Conservation (phyloP, 2,888 invertebrate species). For the Calameuta filiformis region DNA sequence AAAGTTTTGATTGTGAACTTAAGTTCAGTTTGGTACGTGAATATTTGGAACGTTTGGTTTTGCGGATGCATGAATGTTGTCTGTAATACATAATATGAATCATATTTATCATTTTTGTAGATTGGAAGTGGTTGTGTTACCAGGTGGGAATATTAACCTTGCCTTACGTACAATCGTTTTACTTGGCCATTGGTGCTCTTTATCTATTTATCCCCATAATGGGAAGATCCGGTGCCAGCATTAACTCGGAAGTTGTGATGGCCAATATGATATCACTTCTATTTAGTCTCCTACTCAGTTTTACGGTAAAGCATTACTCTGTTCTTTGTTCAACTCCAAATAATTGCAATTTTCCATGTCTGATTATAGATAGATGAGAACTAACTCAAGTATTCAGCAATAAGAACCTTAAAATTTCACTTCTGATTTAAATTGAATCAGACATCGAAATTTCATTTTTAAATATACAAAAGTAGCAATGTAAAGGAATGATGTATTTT, state of each 20-base stretch:
- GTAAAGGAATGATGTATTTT: too few relatives aligned
- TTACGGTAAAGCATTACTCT: conserved; percentile 50
- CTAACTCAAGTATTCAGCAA: not conserved
- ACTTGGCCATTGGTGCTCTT: conserved; percentile 77
- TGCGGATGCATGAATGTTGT: too few relatives aligned
- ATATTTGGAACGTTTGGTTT: too few relatives aligned
- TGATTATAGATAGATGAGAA: not conserved
- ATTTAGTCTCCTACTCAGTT: conserved; percentile 67
- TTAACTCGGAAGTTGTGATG: conserved; percentile 78
- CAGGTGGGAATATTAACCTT: conserved; percentile 70
- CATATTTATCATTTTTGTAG: conserved; percentile 55
- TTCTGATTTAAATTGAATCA: conserved; percentile 5
- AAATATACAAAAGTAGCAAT: too few relatives aligned
- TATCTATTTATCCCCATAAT: conserved; percentile 83
- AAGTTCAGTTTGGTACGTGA: too few relatives aligned
- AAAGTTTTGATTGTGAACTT: not conserved
- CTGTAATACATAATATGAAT: not conserved
- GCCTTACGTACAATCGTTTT: conserved; percentile 77
- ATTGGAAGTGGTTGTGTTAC: conserved; percentile 70
- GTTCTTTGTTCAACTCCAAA: conserved; percentile 4
- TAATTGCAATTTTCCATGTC: not conserved
- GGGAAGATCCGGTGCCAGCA: conserved; percentile 79
- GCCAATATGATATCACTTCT: conserved; percentile 67
- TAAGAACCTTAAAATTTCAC: not conserved
- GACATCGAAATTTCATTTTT: not conserved